Evolutionary conservation across 2,113 vertebrate genomes (phyloP), one percentile per base, ranked within the genome.

Genomic region (Anseranas semipalmata): DNA sequence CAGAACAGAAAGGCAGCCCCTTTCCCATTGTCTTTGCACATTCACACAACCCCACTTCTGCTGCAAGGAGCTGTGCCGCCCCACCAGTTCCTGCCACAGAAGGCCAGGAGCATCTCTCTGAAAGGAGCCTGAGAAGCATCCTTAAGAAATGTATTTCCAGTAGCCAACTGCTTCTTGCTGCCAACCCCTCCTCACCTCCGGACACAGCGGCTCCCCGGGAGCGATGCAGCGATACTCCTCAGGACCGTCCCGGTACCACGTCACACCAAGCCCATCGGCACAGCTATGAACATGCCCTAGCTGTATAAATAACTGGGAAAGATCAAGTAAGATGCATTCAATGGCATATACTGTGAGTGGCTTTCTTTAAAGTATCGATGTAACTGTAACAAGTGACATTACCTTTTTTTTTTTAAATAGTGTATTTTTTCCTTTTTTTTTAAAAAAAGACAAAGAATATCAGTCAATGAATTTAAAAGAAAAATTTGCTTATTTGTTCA

Each of bases 401-500:
- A 95, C 86, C 60, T 95, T 93, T 94, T 90, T 93, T 81, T 94
- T 97, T 97, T 97, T 94, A 77, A 98, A 98, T 97, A 97, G 97
- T 97, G 95, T 98, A 90, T 97, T 98, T 97, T 97, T 96, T 88
- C 20, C 33, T 39, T 73, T 98, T 97, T 97, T 97, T 97, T 84
- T 92, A 92, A 92, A 95, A 97, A 94, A 86, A 91, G 83, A 95
- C 87, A 97, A 96, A 96, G 66, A 95, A 97, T 93, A 93, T 97
- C 88, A 81, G 88, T 97, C 96, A 73, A 95, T 73, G 83, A 94
- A 97, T 97, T 97, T 96, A 96, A 97, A 95, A 97, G 97, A 89
- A 98, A 73, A 96, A 96, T 98, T 98, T 97, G 98, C 98, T 98
- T 98, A 98, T 98, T 98, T 99, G 98, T 99, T 98, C 98, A 98